Conservation (phyloP, 1,140 invertebrate species). For the Meloidogyne floridensis region DNA sequence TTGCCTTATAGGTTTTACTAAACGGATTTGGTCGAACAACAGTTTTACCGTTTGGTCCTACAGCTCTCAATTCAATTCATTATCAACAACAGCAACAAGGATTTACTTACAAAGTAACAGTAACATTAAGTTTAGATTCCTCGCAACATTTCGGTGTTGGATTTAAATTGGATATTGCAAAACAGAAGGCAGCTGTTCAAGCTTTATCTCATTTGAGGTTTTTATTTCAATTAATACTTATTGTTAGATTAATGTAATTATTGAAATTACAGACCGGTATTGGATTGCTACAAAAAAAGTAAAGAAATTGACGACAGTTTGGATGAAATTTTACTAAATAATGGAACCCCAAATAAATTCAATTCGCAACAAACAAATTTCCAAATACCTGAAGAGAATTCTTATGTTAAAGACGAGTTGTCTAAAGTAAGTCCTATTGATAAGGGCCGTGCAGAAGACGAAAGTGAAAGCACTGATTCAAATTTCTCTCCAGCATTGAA, state of each 20-base stretch:
- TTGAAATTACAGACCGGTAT: slow-evolving; percentile 42
- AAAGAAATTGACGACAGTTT: background rate
- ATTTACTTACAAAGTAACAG: slow-evolving; percentile 18
- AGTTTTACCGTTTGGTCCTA: background rate
- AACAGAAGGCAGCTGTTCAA: slow-evolving; percentile 45
- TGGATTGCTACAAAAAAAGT: slow-evolving; percentile 15
- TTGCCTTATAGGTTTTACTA: background rate
- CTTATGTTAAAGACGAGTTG: background rate
- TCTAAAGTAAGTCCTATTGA: background rate
- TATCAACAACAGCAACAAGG: slow-evolving; percentile 6
- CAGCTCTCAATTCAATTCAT: background rate
- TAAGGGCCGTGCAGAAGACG: background rate
- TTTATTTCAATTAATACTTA: background rate
- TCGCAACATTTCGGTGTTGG: slow-evolving; percentile 40
- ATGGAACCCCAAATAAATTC: background rate
- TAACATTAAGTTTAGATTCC: slow-evolving; percentile 29
- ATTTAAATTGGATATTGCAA: slow-evolving; percentile 35
- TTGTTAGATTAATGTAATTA: background rate
- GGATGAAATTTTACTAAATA: background rate
- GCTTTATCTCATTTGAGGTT: slow-evolving; percentile 49
- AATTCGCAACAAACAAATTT: background rate
- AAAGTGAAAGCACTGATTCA: background rate
- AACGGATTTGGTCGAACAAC: background rate
- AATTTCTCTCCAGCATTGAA: background rate
- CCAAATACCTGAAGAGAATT: background rate